Base-by-base conservation (phyloP, 2,113 vertebrate genomes). In the Noctilio leporinus region DNA sequence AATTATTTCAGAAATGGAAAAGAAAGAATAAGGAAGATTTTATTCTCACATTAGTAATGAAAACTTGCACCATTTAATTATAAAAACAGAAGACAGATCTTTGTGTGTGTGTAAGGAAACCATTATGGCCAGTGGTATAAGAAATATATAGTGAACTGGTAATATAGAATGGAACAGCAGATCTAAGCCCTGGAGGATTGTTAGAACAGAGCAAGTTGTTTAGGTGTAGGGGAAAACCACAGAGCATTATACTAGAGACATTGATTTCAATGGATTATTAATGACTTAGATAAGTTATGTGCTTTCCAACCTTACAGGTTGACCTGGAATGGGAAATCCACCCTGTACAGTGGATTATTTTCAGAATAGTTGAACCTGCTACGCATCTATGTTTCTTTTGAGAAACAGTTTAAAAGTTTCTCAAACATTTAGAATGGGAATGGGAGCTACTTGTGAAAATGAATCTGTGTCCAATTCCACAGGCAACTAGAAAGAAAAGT, bases 1-100 rank as follows among this genome's bases (percentile, higher is more conserved):
- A 77, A 70, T 72, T 86, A 80, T 93, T 89, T 73, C 75, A 86
- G 75, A 75, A 89, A 55, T 93, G 26, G 19, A 93, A 87, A 86
- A 7, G 30, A 75, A 76, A 43, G 30, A 67, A 38, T 67, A 91
- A 69, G 35, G 55, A 91, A 69, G 35, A 64, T 45, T 45, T 33
- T 94, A 91, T 14, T 73, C 35, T 82, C 3, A 4, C 40, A n/a
- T 91, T 69, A 82, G 8, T 67, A 75, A 70, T 62, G 82, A 82
- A 76, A 76, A 69, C 35, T 86, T 86, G 17, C 0, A 9, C 67
- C 75, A 81, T 33, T 77, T 78, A 69, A 51, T 86, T 96, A 70
- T 76, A 57, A 91, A 70, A 82, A 67, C 2, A 83, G 35, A 82
- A 51, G 51, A 75, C 51, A 75, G 24, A 82, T 26, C 53, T 62